These are phyloP conservation scores for Lithosia quadra DNA, from an alignment of 2,888 invertebrate species.

Conservation along the genomic window DNA sequence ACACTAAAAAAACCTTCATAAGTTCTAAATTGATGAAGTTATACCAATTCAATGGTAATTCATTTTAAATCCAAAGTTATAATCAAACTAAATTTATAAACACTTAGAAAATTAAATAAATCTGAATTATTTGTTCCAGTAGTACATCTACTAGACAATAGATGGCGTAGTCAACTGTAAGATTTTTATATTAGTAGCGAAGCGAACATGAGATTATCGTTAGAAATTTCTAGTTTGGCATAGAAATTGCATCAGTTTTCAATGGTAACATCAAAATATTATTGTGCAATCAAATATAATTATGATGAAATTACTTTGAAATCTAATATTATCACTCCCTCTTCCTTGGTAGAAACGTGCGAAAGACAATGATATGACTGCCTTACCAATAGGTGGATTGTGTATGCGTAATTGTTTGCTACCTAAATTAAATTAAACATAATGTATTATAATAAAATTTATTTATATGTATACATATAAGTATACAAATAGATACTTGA, in stretches of 20 bases:
- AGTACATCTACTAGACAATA: neutral
- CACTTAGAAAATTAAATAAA: too few relatives aligned
- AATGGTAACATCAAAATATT: neutral
- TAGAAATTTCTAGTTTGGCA: slow-evolving; percentile 3
- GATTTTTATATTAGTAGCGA: neutral
- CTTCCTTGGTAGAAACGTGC: neutral
- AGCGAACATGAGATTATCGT: neutral
- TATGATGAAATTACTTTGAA: slow-evolving; percentile 9
- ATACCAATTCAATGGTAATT: neutral
- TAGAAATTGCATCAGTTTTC: neutral
- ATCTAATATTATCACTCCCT: neutral
- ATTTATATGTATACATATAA: too few relatives aligned
- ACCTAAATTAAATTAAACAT: too few relatives aligned
- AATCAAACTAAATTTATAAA: neutral
- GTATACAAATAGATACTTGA: too few relatives aligned
- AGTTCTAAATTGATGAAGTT: neutral
- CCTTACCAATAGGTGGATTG: neutral
- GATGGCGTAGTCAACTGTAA: neutral
- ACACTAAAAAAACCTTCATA: neutral
- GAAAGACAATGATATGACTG: too few relatives aligned
- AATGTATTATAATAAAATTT: too few relatives aligned
- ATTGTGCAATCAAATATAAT: slow-evolving; percentile 20
- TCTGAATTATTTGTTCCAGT: neutral
- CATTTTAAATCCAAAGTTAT: neutral
- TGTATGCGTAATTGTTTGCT: too few relatives aligned